These are phyloP conservation scores for Acrocephalus scirpaceus DNA, from an alignment of 2,797 vertebrate genomes.

Conservation along the genomic window DNA sequence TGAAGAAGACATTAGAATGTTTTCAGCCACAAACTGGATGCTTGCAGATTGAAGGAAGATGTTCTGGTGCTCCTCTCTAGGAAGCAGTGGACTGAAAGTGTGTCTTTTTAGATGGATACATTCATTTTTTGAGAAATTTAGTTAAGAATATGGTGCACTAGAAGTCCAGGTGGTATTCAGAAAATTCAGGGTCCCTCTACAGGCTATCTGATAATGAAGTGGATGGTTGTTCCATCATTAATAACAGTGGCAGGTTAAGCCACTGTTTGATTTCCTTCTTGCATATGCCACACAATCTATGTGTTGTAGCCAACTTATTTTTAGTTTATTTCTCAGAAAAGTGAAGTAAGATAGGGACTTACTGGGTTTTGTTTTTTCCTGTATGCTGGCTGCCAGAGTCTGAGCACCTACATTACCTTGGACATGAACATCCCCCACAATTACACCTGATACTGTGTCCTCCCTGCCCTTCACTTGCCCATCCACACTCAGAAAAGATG, in stretches of 20 bases:
- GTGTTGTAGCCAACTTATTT: neutral
- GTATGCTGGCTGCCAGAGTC: neutral
- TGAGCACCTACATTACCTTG: neutral
- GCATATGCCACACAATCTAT: neutral
- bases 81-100: neutral
- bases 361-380: neutral
- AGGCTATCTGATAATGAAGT: neutral
- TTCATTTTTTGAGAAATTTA: neutral
- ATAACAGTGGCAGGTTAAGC: neutral
- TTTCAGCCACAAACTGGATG: neutral
- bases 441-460: neutral
- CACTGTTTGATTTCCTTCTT: neutral
- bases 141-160: neutral
- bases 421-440: neutral
- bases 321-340: neutral
- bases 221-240: neutral
- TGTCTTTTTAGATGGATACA: neutral
- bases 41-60: neutral
- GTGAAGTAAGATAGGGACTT: neutral
- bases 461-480: neutral
- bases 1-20: neutral
- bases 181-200: neutral
- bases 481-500: neutral
- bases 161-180: neutral
- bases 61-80: neutral